Conservation (phyloP, 2,113 vertebrate species). For the Podocnemis expansa region DNA sequence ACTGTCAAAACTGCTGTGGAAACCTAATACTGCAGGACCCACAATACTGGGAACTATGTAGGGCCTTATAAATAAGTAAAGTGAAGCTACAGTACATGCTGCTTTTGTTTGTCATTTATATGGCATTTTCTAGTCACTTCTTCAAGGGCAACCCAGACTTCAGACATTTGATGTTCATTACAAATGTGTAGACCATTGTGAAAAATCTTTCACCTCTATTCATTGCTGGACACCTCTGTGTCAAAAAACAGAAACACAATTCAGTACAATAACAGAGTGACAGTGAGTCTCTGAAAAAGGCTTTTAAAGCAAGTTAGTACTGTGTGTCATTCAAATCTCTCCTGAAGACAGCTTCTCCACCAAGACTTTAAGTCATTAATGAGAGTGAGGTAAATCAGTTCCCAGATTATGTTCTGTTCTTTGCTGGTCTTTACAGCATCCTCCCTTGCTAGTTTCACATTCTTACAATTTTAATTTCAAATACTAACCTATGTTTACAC, state of each 20-base stretch:
- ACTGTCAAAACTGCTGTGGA: no score
- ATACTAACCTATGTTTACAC: not conserved
- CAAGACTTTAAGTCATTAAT: not conserved
- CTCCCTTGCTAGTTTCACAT: not conserved
- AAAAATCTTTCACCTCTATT: not conserved
- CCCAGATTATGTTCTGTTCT: not conserved
- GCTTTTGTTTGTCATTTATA: not conserved
- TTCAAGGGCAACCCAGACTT: not conserved
- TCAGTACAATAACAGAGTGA: not conserved
- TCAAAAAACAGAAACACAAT: not conserved
- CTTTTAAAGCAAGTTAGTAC: not conserved
- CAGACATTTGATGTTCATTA: not conserved
- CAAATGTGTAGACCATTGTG: rapidly evolving
- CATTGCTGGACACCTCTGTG: not conserved
- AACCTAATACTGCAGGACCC: no score
- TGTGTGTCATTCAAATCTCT: not conserved
- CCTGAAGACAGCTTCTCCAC: not conserved
- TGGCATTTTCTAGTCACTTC: not conserved
- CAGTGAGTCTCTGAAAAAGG: not conserved
- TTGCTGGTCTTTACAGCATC: not conserved
- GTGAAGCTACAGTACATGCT: not conserved
- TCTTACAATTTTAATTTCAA: not conserved
- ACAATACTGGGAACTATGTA: no score
- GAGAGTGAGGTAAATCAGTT: not conserved
- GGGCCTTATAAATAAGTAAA: no score